Evolutionary conservation across 1,140 invertebrate genomes (phyloP).

Genomic region (Drosophila lini): DNA sequence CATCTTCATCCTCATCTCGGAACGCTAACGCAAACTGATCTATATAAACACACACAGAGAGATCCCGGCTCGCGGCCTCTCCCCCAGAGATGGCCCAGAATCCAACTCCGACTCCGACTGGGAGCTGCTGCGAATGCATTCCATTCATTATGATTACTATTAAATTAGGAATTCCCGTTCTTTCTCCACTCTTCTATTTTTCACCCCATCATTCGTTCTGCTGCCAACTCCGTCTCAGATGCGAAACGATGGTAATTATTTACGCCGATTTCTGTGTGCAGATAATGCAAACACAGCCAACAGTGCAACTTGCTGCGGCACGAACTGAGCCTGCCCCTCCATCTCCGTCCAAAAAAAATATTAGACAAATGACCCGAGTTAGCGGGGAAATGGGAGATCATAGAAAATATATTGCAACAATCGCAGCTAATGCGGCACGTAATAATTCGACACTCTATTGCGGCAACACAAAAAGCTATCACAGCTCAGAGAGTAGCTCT

Average conservation of each 20-base stretch:
- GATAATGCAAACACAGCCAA: slow-evolving; percentile 42
- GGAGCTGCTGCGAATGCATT: slow-evolving; percentile 53
- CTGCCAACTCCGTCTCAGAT: slow-evolving; percentile 36
- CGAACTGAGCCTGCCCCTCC: slow-evolving; percentile 26
- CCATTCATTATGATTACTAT: slow-evolving; percentile 67
- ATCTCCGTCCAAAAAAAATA: slow-evolving; percentile 18
- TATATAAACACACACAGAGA: slow-evolving; percentile 9
- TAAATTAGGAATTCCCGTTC: slow-evolving; percentile 66
- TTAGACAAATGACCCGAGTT: slow-evolving; percentile 45
- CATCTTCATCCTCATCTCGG: slow-evolving; percentile 36
- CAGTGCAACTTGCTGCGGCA: slow-evolving; percentile 29
- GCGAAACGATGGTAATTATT: slow-evolving; percentile 62
- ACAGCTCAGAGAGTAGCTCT: slow-evolving; percentile 1
- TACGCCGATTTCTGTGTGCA: slow-evolving; percentile 59
- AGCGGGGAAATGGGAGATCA: slow-evolving; percentile 34
- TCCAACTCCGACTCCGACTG: slow-evolving; percentile 26
- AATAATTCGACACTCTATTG: slow-evolving; percentile 43
- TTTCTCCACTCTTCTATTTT: slow-evolving; percentile 44
- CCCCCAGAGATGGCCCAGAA: slow-evolving; percentile 39
- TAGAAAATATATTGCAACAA: slow-evolving; percentile 45
- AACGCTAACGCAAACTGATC: slow-evolving; percentile 38
- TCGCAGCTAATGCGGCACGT: slow-evolving; percentile 45
- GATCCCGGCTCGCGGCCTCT: slow-evolving; percentile 5
- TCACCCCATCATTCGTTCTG: slow-evolving; percentile 42
- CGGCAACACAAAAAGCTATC: slow-evolving; percentile 14